These are phyloP conservation scores for Pipistrellus pygmaeus DNA, from an alignment of 2,797 vertebrate species.

Conservation along the genomic window DNA sequence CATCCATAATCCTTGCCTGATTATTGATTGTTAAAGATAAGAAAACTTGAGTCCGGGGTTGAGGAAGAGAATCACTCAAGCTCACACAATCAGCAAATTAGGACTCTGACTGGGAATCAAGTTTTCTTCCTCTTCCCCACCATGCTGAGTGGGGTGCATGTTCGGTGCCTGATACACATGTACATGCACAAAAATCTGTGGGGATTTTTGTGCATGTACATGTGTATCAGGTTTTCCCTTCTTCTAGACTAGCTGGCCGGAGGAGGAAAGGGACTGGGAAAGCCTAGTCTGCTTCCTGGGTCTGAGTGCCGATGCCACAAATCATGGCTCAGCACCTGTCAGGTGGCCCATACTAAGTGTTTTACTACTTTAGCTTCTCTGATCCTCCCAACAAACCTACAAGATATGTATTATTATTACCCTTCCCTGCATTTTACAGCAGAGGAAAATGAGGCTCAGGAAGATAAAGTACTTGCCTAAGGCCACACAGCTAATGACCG, in stretches of 20 bases:
- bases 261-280: constrained; percentile 2
- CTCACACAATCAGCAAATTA: constrained; percentile 10
- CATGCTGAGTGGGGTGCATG: not conserved
- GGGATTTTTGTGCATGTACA: too few relatives aligned
- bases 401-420: not conserved
- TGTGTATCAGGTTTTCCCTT: not conserved
- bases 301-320: not conserved
- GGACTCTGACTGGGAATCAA: not conserved
- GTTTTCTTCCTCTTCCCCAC: constrained; percentile 7
- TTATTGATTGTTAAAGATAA: constrained; percentile 56
- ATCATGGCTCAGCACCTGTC: not conserved
- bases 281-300: not conserved
- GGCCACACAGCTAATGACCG: not conserved
- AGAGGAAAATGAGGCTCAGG: constrained; percentile 19
- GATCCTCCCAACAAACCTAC: not conserved
- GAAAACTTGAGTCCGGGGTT: constrained; percentile 25
- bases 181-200: not conserved
- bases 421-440: not conserved
- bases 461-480: constrained; percentile 19
- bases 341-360: not conserved
- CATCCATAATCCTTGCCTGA: constrained; percentile 8
- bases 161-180: not conserved
- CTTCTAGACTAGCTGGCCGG: not conserved
- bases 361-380: not conserved
- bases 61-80: not conserved